Evolutionary conservation across 2,888 invertebrate species (phyloP).

Genomic region (Dioctria linearis): DNA sequence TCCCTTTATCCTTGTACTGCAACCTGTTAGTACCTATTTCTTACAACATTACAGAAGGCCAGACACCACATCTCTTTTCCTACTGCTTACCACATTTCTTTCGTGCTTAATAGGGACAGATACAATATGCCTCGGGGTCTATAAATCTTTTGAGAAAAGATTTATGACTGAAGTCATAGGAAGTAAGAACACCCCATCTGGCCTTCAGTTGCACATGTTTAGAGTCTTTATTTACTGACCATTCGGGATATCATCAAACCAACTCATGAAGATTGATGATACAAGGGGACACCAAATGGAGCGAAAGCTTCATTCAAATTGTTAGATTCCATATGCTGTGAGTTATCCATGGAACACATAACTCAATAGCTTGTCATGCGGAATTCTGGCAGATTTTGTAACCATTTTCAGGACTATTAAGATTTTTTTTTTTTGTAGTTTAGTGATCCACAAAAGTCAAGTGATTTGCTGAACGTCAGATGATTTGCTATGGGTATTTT

Average conservation of each 20-base stretch:
- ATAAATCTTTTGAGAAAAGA: conserved; percentile 37
- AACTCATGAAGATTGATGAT: conserved; percentile 41
- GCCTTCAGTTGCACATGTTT: conserved; percentile 38
- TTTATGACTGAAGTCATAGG: conserved; percentile 39
- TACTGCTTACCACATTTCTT: neutral
- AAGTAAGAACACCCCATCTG: conserved; percentile 41
- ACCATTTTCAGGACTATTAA: no score
- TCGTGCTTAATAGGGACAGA: conserved; percentile 10
- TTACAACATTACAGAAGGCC: neutral
- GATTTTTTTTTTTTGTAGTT: no score
- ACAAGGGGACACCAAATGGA: conserved; percentile 28
- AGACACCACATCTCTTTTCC: neutral
- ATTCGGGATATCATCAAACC: conserved; percentile 37
- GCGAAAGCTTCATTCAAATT: conserved; percentile 43
- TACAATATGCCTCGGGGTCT: conserved; percentile 14
- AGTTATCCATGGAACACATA: conserved; percentile 14
- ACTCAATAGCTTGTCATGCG: neutral
- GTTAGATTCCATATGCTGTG: conserved; percentile 5
- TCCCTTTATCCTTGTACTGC: neutral
- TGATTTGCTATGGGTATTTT: no score
- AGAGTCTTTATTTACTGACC: conserved; percentile 45
- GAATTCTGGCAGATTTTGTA: no score
- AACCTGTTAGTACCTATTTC: neutral
- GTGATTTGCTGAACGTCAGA: no score
- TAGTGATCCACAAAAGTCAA: no score